Base-by-base conservation (phyloP, 1,140 invertebrate genomes). In the Drosophila hydei region DNA sequence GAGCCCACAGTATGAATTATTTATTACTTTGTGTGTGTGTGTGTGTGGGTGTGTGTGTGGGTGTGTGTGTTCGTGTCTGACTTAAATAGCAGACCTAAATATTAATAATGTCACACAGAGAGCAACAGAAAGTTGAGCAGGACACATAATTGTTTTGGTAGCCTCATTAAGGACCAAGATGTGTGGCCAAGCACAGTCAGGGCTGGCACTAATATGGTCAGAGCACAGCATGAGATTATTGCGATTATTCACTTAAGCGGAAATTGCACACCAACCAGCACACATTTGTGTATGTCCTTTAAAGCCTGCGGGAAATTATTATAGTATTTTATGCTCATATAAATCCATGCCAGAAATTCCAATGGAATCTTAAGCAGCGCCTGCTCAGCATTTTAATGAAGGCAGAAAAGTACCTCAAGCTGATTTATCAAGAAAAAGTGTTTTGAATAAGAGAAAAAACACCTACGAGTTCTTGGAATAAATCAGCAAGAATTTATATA, bases 61-160 rank as follows among this genome's bases (percentile, higher is more conserved):
- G 36, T 60, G 42, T 18, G 42, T 21, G 42, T 45, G 16, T 45
- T 19, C 47, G 19, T 42, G 65, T 50, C 48, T 62, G 59, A 25
- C 60, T 51, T 48, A 65, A 63, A 70, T 70, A 33, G 33, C 68
- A 71, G 68, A 71, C 61, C 68, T 65, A 52, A 65, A 71, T 71
- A 71, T 71, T 71, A 71, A 71, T 71, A 71, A 71, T 71, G 68
- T 71, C 61, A 64, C 33, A 14, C 25, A 54, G 12, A 48, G 23
- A 1, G n/a, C n/a, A 7, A 33, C 25, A 54, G 42, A 36, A 9
- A 42, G 40, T 16, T 42, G 33, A 63, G 43, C 30, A 51, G 52
- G 12, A 51, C 25, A 71, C 61, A 71, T 65, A 71, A 71, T 71
- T 71, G 68, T 71, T 71, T 71, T 65, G 52, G 61, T 71, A 65